Conservation (phyloP, 2,797 vertebrate genomes). For the Parauchenoglanis ngamensis region DNA sequence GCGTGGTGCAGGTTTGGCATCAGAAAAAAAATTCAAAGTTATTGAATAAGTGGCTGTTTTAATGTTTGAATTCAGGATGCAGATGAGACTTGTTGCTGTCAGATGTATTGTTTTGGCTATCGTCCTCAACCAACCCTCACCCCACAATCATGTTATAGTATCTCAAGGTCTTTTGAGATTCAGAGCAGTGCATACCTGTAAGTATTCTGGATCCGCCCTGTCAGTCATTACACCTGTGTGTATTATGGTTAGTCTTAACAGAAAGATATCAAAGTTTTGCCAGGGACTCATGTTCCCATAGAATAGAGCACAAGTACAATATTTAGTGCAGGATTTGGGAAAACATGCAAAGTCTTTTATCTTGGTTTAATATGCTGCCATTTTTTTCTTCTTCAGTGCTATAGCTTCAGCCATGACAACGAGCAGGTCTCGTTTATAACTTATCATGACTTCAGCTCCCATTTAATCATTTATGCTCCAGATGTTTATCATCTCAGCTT, state of each 20-base stretch:
- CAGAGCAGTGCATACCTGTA: too few species aligned
- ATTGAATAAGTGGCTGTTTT: slow-evolving; percentile 2
- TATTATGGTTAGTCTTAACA: neutral
- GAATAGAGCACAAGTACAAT: neutral
- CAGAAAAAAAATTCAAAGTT: neutral
- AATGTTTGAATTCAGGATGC: neutral
- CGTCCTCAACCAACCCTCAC: neutral
- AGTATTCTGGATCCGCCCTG: too few species aligned
- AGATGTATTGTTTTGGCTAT: neutral
- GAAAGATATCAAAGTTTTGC: neutral
- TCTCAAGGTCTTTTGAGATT: neutral
- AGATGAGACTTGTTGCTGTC: neutral
- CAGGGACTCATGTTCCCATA: neutral
- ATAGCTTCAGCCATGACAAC: neutral
- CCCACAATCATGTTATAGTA: neutral
- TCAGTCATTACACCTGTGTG: neutral
- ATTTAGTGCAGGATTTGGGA: slow-evolving; percentile 12
- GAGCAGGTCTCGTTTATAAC: neutral
- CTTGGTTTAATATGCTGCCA: neutral
- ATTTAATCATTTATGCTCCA: slow-evolving; percentile 7
- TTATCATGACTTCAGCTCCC: neutral
- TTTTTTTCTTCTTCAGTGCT: neutral
- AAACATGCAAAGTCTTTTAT: slow-evolving; percentile 12
- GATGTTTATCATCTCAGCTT: slow-evolving; percentile 16
- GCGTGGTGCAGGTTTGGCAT: slow-evolving; percentile 26